A percentile compares a stretch with the other conserved stretches of the same genome.
phyloP scores from a whole-genome alignment of 2,888 invertebrate species.

The Unio pictorum region DNA sequence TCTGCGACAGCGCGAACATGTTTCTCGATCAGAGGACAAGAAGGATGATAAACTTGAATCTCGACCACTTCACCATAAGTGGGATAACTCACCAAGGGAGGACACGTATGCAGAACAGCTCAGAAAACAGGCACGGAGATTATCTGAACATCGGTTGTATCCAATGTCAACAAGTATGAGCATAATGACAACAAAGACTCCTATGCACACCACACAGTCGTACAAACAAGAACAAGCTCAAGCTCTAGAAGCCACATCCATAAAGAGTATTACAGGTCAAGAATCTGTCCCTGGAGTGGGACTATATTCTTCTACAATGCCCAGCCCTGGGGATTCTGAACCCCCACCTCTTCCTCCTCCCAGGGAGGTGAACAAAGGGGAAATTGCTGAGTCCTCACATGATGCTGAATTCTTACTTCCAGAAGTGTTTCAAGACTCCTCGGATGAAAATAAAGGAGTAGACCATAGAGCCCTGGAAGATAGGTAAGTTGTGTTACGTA shows the following conservation, averaged over 20 bases:
- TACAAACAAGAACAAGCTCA: slow-evolving; percentile 51
- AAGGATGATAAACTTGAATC: slow-evolving; percentile 6
- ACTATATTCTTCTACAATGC: slow-evolving; percentile 22
- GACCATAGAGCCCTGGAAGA: too few relatives aligned
- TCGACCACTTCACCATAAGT: slow-evolving; percentile 5
- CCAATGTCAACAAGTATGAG: slow-evolving; percentile 39
- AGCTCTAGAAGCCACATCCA: slow-evolving; percentile 44
- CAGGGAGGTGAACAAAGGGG: slow-evolving; percentile 29
- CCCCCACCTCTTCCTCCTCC: slow-evolving; percentile 48
- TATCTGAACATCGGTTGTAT: slow-evolving; percentile 53
- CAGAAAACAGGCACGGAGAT: slow-evolving; percentile 65
- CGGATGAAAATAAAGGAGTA: too few relatives aligned
- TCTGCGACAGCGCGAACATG: slow-evolving; percentile 9
- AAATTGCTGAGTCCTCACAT: slow-evolving; percentile 24
- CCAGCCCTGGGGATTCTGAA: slow-evolving; percentile 22
- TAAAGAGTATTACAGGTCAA: slow-evolving; percentile 5
- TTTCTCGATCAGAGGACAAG: slow-evolving; percentile 3
- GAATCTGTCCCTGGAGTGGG: slow-evolving; percentile 8
- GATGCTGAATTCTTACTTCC: slow-evolving; percentile 31
- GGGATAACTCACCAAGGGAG: slow-evolving; percentile 45
- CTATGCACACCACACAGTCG: slow-evolving; percentile 44
- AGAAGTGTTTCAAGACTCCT: slow-evolving; percentile 12
- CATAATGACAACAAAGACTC: slow-evolving; percentile 38
- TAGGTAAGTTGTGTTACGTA: too few relatives aligned
- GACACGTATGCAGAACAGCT: slow-evolving; percentile 58